These are phyloP conservation scores for Parnassius mnemosyne DNA, from an alignment of 2,888 invertebrate species.

Conservation along the genomic window DNA sequence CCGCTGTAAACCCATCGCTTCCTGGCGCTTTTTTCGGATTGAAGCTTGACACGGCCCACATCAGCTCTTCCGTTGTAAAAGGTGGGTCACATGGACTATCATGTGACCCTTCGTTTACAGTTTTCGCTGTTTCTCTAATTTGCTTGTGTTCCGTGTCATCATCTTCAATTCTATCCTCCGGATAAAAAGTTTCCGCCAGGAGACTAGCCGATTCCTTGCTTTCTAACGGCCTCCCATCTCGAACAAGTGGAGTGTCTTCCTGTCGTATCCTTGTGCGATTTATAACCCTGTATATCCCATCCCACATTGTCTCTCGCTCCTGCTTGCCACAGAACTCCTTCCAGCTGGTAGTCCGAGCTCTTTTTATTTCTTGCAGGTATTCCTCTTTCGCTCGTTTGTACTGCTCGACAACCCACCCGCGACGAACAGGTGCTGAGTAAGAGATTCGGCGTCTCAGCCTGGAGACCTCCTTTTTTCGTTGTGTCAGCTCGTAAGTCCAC, in stretches of 20 bases:
- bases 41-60: too few relatives aligned
- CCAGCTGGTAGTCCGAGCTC: constrained; percentile 8
- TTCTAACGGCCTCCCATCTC: constrained; percentile 10
- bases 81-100: too few relatives aligned
- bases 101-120: too few relatives aligned
- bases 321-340: too few relatives aligned
- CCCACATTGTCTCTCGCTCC: too few relatives aligned
- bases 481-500: too few relatives aligned
- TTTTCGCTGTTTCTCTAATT: too few relatives aligned
- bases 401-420: constrained; percentile 16
- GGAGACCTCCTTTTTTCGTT: neutral
- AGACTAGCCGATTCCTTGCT: constrained; percentile 9
- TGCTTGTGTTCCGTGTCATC: neutral
- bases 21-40: too few relatives aligned
- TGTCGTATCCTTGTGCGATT: too few relatives aligned
- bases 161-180: neutral
- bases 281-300: too few relatives aligned
- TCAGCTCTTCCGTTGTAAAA: too few relatives aligned
- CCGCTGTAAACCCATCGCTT: too few relatives aligned
- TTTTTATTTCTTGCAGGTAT: constrained; percentile 13
- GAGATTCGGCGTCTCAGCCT: constrained; percentile 10
- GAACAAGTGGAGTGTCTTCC: neutral
- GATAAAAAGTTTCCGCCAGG: constrained; percentile 23
- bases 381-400: constrained; percentile 17
- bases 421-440: constrained; percentile 7